Percentiles rank a stretch among this genome's conserved stretches.
phyloP scores from a whole-genome alignment of 2,888 invertebrate species.

The Yponomeuta sedellus region DNA sequence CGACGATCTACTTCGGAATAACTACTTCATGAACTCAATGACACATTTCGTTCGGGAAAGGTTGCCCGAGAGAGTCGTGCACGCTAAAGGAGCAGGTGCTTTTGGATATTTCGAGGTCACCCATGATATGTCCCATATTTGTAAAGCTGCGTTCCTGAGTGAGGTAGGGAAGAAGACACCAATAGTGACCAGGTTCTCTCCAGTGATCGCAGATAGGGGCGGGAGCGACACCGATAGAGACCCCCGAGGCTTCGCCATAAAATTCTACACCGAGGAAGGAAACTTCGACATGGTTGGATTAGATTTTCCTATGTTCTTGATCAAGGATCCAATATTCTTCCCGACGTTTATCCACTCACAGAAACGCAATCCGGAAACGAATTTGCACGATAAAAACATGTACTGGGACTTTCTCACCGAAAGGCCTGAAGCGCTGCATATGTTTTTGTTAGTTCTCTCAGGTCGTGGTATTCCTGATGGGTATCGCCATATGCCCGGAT shows the following conservation, averaged over 20 bases:
- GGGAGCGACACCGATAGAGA: constrained; percentile 91
- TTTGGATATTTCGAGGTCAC: constrained; percentile 91
- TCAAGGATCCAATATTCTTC: constrained; percentile 90
- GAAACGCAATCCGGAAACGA: constrained; percentile 92
- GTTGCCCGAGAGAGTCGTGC: constrained; percentile 94
- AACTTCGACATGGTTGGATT: constrained; percentile 93
- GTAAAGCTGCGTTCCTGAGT: constrained; percentile 84
- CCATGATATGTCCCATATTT: constrained; percentile 84
- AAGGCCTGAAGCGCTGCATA: constrained; percentile 89
- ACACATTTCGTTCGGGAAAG: constrained; percentile 90
- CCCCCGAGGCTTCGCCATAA: constrained; percentile 91
- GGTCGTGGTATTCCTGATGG: constrained; percentile 95
- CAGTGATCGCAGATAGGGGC: constrained; percentile 88
- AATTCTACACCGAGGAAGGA: constrained; percentile 93
- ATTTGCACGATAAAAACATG: constrained; percentile 90
- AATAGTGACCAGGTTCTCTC: constrained; percentile 85
- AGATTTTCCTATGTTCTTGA: constrained; percentile 92
- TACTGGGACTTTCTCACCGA: constrained; percentile 94
- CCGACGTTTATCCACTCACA: constrained; percentile 94
- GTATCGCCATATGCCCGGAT: constrained; percentile 93
- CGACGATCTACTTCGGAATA: constrained; percentile 86
- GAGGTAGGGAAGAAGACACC: constrained; percentile 85
- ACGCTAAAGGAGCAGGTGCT: constrained; percentile 94
- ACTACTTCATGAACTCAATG: constrained; percentile 83
- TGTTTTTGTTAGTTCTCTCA: constrained; percentile 86